Percentiles rank a stretch among this genome's conserved stretches.
Conservation (phyloP, 2,113 vertebrate species). For the Hydrochoerus hydrochaeris region DNA sequence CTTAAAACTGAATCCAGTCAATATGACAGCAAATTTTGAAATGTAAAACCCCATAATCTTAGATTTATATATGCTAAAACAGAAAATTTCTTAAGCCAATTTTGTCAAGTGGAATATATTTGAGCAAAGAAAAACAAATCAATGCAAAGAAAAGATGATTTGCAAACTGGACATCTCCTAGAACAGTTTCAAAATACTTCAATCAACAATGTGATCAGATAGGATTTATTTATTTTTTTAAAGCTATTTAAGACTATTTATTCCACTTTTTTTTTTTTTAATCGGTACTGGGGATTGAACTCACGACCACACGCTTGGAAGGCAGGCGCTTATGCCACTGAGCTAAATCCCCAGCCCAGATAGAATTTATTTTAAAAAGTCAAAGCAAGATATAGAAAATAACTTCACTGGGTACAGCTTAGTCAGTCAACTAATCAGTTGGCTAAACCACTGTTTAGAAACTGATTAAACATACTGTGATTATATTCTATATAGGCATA, state of each 20-base stretch:
- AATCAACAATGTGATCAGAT: not conserved
- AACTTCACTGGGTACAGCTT: not conserved
- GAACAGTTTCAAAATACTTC: not conserved
- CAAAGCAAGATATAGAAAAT: not conserved
- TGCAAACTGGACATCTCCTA: not conserved
- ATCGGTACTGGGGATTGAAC: no score
- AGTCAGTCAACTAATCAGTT: not conserved
- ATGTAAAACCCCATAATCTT: slow-evolving; percentile 18
- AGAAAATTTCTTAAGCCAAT: not conserved
- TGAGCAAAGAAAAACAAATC: not conserved
- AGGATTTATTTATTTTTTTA: not conserved
- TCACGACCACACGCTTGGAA: no score
- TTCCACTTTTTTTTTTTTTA: no score
- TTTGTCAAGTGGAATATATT: not conserved
- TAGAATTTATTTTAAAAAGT: not conserved
- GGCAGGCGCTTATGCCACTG: no score
- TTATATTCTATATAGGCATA: not conserved
- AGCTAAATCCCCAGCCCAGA: no score
- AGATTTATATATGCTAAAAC: not conserved
- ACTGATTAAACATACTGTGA: not conserved
- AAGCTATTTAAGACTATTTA: no score
- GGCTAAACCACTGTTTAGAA: not conserved
- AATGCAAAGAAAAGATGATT: not conserved
- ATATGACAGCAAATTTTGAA: not conserved
- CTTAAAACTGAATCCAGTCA: slow-evolving; percentile 47